Conservation (phyloP, 2,888 invertebrate genomes). For the Acronicta leporina region DNA sequence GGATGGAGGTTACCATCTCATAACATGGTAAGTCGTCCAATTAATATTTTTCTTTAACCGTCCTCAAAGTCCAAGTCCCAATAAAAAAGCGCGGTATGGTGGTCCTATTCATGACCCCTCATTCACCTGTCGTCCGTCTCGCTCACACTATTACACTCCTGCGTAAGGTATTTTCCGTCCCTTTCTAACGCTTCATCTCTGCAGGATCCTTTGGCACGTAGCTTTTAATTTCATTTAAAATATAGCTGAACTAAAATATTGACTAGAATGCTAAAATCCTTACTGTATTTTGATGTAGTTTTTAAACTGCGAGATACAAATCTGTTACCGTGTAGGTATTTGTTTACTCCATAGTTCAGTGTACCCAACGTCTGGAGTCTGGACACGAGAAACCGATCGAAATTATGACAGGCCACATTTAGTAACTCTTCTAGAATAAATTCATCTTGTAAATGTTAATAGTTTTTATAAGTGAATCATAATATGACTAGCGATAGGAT, state of each 20-base stretch:
- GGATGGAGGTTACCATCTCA: too few relatives aligned
- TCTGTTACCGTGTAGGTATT: not conserved
- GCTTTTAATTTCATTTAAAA: slow-evolving; percentile 34
- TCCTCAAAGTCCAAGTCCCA: slow-evolving; percentile 5
- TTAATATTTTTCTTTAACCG: slow-evolving; percentile 12
- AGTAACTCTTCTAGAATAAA: too few relatives aligned
- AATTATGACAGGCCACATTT: not conserved
- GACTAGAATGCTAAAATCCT: not conserved
- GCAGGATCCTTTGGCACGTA: slow-evolving; percentile 58
- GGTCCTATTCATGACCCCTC: slow-evolving; percentile 79
- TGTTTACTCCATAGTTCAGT: not conserved
- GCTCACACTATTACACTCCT: slow-evolving; percentile 59
- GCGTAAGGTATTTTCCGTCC: slow-evolving; percentile 47
- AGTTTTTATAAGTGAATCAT: too few relatives aligned
- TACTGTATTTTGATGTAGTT: not conserved
- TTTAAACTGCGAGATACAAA: not conserved
- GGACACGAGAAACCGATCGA: not conserved
- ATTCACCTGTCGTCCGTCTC: slow-evolving; percentile 77
- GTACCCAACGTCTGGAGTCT: not conserved
- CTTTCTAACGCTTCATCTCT: slow-evolving; percentile 72
- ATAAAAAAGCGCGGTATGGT: slow-evolving; percentile 42
- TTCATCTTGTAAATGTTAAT: too few relatives aligned
- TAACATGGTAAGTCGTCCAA: too few relatives aligned
- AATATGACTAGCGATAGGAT: too few relatives aligned
- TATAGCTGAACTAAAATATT: slow-evolving; percentile 6